phyloP scores from a whole-genome alignment of 2,888 invertebrate species.

The Drosophila aldrichi region DNA sequence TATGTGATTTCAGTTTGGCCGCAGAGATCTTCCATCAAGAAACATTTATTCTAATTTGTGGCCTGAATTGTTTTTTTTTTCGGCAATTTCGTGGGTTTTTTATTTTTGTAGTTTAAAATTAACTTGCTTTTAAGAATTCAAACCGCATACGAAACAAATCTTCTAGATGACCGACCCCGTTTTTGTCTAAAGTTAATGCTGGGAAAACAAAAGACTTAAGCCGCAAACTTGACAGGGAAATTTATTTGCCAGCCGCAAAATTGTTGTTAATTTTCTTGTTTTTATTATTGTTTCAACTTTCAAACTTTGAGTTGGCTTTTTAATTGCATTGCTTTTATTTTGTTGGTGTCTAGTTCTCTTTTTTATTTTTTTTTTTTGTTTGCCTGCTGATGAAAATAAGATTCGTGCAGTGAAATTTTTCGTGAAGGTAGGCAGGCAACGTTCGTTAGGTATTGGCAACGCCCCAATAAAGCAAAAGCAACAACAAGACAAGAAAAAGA shows the following conservation, averaged over 20 bases:
- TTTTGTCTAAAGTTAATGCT: constrained; percentile 6
- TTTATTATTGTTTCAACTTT: constrained; percentile 29
- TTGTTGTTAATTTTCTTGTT: constrained; percentile 12
- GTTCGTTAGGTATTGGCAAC: constrained; percentile 34
- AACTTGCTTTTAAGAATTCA: constrained; percentile 12
- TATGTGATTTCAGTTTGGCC: constrained; percentile 39
- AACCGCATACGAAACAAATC: constrained; percentile 51
- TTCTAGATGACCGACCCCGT: constrained; percentile 38
- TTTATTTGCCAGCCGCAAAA: constrained; percentile 27
- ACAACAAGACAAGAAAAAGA: constrained; percentile 15
- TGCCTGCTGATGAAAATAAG: constrained; percentile 17
- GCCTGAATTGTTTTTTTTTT: constrained; percentile 38
- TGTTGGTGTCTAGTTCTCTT: neutral
- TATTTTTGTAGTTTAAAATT: constrained; percentile 10
- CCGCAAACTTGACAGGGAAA: constrained; percentile 51
- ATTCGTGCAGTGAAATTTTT: constrained; percentile 69
- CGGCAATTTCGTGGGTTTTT: constrained; percentile 33
- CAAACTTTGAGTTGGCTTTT: constrained; percentile 25
- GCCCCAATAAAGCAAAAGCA: constrained; percentile 39
- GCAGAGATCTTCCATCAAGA: constrained; percentile 63
- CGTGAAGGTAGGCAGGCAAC: constrained; percentile 9
- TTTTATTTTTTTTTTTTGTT: neutral
- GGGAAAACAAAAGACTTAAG: constrained; percentile 48
- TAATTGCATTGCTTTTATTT: constrained; percentile 27
- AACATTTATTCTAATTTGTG: constrained; percentile 76